Evolutionary conservation across 2,888 invertebrate species (phyloP).

Genomic region (Lithophane leautieri): DNA sequence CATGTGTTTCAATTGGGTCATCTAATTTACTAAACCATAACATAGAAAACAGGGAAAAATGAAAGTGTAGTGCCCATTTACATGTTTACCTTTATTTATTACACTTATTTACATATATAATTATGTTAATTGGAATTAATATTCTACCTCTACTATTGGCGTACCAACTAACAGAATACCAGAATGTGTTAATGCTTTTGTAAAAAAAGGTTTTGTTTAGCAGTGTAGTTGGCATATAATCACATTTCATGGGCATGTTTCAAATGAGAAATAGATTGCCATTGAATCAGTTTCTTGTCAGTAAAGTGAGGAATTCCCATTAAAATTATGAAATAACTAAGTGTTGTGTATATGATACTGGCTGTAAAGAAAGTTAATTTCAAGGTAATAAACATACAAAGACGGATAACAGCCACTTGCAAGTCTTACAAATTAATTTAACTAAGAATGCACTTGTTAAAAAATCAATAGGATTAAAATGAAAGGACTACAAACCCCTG

Average conservation of each 20-base stretch:
- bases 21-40: conserved; percentile 4
- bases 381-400: not conserved
- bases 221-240: not conserved
- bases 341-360: not conserved
- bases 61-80: conserved; percentile 12
- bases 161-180: not conserved
- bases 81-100: conserved; percentile 24
- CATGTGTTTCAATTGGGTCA: conserved; percentile 25
- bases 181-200: not conserved
- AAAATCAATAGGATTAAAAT: conserved; percentile 40
- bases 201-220: not conserved
- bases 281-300: not conserved
- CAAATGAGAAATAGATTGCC: not conserved
- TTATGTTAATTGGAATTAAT: conserved; percentile 30
- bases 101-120: conserved; percentile 15
- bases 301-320: not conserved
- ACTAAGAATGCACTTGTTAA: conserved; percentile 4
- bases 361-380: conserved; percentile 2
- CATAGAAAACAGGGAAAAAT: conserved; percentile 18
- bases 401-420: not conserved
- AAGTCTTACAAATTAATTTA: not conserved
- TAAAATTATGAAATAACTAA: conserved; percentile 6
- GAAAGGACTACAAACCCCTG: conserved; percentile 48
- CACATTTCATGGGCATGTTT: not conserved
- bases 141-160: conserved; percentile 9